These are phyloP conservation scores for Drosophila aldrichi DNA, from an alignment of 2,888 invertebrate species.

Conservation along the genomic window DNA sequence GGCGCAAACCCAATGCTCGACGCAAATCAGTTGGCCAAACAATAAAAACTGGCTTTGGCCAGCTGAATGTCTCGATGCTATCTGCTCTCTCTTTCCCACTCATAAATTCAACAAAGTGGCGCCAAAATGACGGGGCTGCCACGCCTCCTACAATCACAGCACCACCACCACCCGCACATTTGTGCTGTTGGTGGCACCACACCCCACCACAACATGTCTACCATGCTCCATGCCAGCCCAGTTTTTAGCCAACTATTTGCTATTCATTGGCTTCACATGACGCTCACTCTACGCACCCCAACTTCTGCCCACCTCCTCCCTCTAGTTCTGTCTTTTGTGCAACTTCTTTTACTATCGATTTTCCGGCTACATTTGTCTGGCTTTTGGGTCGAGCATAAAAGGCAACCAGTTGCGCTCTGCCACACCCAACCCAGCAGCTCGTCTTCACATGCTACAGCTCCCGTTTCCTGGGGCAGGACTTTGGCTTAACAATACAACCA, in stretches of 20 bases:
- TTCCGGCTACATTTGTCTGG: conserved; percentile 75
- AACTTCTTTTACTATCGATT: conserved; percentile 73
- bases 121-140: conserved; percentile 73
- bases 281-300: conserved; percentile 39
- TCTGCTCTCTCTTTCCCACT: conserved; percentile 35
- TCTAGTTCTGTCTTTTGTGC: conserved; percentile 20
- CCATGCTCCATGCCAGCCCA: background rate
- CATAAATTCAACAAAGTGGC: conserved; percentile 79
- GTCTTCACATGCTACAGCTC: background rate
- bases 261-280: conserved; percentile 77
- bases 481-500: conserved; percentile 39
- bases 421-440: background rate
- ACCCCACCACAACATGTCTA: background rate
- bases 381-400: conserved; percentile 64
- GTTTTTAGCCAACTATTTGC: conserved; percentile 53
- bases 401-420: conserved; percentile 67
- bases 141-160: conserved; percentile 2
- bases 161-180: background rate
- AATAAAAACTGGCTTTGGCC: conserved; percentile 49
- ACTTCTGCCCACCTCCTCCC: background rate
- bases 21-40: conserved; percentile 76
- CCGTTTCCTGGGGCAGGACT: conserved; percentile 29
- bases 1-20: conserved; percentile 39
- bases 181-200: too few species aligned
- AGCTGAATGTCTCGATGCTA: conserved; percentile 58